phyloP scores from a whole-genome alignment of 2,888 invertebrate species.

The Poecilus cupreus region DNA sequence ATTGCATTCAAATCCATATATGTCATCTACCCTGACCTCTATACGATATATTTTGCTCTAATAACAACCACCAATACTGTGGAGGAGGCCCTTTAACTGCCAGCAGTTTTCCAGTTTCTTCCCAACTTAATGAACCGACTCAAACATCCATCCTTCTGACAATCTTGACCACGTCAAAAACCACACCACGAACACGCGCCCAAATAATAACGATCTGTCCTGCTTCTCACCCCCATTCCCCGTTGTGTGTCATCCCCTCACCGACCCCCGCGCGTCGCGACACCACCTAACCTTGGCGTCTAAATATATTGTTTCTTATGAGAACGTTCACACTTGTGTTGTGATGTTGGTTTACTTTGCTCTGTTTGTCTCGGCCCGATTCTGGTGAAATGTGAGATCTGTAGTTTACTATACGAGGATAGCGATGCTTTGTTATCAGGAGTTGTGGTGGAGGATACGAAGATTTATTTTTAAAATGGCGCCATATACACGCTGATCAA shows the following conservation, averaged over 20 bases:
- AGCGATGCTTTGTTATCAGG: too few relatives aligned
- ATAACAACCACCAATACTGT: too few relatives aligned
- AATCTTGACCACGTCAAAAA: background rate
- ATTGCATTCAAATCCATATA: too few relatives aligned
- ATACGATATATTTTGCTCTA: too few relatives aligned
- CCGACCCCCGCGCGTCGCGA: background rate
- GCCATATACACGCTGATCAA: too few relatives aligned
- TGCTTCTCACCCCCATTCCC: background rate
- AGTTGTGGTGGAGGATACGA: too few relatives aligned
- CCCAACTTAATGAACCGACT: too few relatives aligned
- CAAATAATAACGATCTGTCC: background rate
- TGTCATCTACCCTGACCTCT: too few relatives aligned
- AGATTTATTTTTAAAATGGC: too few relatives aligned
- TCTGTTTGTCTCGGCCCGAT: background rate
- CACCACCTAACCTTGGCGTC: conserved; percentile 9
- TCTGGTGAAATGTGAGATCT: conserved; percentile 4
- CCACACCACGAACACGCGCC: background rate
- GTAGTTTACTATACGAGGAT: background rate
- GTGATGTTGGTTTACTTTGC: conserved; percentile 19
- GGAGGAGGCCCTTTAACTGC: too few relatives aligned
- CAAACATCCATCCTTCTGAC: background rate
- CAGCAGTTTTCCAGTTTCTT: too few relatives aligned
- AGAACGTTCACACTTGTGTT: conserved; percentile 37
- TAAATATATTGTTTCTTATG: conserved; percentile 43
- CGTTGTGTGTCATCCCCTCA: background rate